These are phyloP conservation scores for Byasa hedistus DNA, from an alignment of 2,888 invertebrate species.

Conservation along the genomic window DNA sequence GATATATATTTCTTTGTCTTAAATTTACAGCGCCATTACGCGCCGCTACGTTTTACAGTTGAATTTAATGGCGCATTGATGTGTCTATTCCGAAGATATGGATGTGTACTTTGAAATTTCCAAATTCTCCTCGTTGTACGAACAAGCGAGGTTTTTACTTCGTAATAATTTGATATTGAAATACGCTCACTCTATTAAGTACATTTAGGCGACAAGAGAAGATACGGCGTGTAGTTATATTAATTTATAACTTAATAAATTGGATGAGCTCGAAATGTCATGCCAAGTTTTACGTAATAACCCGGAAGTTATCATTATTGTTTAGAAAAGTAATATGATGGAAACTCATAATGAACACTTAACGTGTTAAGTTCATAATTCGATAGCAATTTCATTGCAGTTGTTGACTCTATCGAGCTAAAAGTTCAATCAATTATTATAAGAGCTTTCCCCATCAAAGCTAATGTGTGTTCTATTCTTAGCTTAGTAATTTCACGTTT, in stretches of 20 bases:
- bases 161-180: conserved; percentile 50
- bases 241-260: conserved; percentile 35
- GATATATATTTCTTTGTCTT: conserved; percentile 32
- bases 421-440: conserved; percentile 25
- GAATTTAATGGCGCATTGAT: conserved; percentile 17
- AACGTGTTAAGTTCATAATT: conserved; percentile 2
- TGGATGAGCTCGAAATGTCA: conserved; percentile 37
- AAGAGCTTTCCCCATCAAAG: conserved; percentile 18
- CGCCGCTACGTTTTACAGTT: conserved; percentile 13
- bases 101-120: conserved; percentile 5
- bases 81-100: conserved; percentile 9
- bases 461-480: conserved; percentile 28
- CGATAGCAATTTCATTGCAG: conserved; percentile 5
- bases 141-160: conserved; percentile 35
- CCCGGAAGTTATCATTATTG: background rate
- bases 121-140: background rate
- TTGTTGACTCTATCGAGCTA: conserved; percentile 18
- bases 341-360: background rate
- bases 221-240: conserved; percentile 29
- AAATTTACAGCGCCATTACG: conserved; percentile 27
- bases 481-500: conserved; percentile 43
- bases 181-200: conserved; percentile 45
- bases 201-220: conserved; percentile 42
- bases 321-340: background rate
- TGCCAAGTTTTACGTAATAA: background rate